Base-by-base conservation (phyloP, 2,113 vertebrate species). In the Vanacampus margaritifer region DNA sequence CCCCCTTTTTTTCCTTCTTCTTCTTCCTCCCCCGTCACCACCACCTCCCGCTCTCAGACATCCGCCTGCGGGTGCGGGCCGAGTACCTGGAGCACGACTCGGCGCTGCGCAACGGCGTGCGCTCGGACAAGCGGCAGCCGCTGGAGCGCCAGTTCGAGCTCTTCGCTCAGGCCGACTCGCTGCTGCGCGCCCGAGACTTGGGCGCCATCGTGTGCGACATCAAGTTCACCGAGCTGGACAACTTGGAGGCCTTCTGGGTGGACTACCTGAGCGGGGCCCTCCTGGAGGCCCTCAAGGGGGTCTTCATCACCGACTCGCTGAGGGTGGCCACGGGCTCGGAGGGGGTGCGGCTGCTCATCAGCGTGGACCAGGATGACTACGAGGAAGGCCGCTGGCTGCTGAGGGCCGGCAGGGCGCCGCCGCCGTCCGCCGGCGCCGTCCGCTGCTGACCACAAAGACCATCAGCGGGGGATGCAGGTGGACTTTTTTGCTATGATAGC, bases 191-290 rank as follows among this genome's bases (percentile, higher is more conserved):
- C 12, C 88, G 94, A 32, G 94, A 96, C 86, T 89, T 97, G 77
- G 95, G 95, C 32, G 94, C 94, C 1, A 93, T 97, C 46, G 91
- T 95, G 67, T 97, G 95, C 3, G 93, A 95, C 86, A 97, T 97
- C 89, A 96, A 96, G 80, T 97, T 97, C 82, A 95, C 95, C 0
- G 95, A 95, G 80, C 87, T 96, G 78, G 92, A 92, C 43, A 96
- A 96, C 82, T 90, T 97, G 24, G 94, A 97, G 51, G 94, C 94
- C 71, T 97, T 97, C 90, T 97, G 95, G 95, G 84, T 87, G 0
- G 94, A 97, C 89, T 97, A 97, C 86, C 91, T 96, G 83, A 96
- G 93, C 0, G 95, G 95, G 0, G 93, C 93, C 1, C 88, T 97
- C 83, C 86, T 95, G 50, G 94, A 95, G 87, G 94, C 95, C 26